Conservation (phyloP, 2,113 vertebrate genomes). For the Polyodon spathula region DNA sequence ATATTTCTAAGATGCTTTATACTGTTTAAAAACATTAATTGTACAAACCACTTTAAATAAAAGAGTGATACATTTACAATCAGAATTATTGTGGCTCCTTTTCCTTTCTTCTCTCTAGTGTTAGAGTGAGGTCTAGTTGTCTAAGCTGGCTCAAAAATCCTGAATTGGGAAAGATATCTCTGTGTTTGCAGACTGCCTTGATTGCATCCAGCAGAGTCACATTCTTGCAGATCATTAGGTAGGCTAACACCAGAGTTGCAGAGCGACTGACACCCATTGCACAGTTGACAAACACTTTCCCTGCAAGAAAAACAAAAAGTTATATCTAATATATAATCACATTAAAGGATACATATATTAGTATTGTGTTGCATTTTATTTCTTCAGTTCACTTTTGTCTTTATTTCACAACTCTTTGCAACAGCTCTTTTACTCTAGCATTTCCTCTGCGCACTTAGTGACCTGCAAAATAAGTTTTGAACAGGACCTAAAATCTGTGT, state of each 20-base stretch:
- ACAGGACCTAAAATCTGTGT: too few relatives aligned
- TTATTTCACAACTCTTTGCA: too few relatives aligned
- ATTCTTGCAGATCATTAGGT: constrained; percentile 57
- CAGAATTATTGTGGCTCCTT: constrained; percentile 32
- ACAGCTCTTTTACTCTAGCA: too few relatives aligned
- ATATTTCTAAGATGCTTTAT: too few relatives aligned
- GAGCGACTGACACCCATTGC: constrained; percentile 63
- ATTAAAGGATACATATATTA: too few relatives aligned
- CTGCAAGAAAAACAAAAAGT: constrained; percentile 28
- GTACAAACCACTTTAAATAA: not conserved
- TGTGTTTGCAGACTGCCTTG: constrained; percentile 40
- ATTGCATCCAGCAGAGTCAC: constrained; percentile 49
- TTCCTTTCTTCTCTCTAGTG: constrained; percentile 38
- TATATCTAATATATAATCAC: too few relatives aligned
- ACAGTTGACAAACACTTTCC: constrained; percentile 58
- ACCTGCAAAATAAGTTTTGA: too few relatives aligned
- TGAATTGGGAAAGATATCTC: constrained; percentile 56
- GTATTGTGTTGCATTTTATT: too few relatives aligned
- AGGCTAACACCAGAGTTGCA: constrained; percentile 53
- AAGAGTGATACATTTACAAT: constrained; percentile 8
- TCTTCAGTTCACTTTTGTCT: too few relatives aligned
- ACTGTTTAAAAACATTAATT: too few relatives aligned
- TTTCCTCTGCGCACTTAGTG: too few relatives aligned
- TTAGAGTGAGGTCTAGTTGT: constrained; percentile 48
- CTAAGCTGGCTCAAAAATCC: constrained; percentile 61